phyloP scores from a whole-genome alignment of 2,113 vertebrate genomes.

The Oriolus oriolus region DNA sequence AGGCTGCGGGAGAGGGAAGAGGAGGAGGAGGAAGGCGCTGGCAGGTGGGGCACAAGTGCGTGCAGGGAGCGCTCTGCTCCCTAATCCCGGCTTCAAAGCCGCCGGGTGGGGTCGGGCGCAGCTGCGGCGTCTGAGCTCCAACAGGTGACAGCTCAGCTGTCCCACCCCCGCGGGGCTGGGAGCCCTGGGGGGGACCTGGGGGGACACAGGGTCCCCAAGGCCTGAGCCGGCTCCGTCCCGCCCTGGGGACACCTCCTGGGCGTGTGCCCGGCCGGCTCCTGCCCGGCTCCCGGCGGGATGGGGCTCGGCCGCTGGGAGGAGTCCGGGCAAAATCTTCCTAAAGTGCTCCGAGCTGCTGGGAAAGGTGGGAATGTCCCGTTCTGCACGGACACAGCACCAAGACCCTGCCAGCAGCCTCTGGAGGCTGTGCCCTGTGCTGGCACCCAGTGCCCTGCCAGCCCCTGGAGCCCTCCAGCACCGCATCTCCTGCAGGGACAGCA shows the following conservation, averaged over 20 bases:
- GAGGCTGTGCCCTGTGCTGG: neutral
- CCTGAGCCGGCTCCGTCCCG: neutral
- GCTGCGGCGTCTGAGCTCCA: conserved; percentile 54
- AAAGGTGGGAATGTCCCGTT: neutral
- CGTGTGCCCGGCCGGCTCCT: neutral
- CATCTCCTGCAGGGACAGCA: neutral
- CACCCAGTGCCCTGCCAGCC: neutral
- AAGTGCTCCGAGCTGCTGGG: neutral
- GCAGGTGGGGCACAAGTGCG: conserved; percentile 49
- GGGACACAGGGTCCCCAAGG: neutral
- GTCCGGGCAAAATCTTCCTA: neutral
- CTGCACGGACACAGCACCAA: neutral
- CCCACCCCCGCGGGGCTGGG: neutral
- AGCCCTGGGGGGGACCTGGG: neutral
- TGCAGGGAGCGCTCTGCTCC: neutral
- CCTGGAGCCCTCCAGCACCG: neutral
- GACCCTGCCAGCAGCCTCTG: neutral
- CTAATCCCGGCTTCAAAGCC: conserved; percentile 57
- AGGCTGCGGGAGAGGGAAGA: neutral
- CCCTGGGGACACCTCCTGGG: neutral
- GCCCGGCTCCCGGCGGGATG: neutral
- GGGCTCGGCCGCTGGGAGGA: neutral
- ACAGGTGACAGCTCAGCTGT: conserved; percentile 71
- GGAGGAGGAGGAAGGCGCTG: neutral
- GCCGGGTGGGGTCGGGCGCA: neutral